Percentiles rank a stretch among this genome's conserved stretches.
Evolutionary conservation across 1,140 invertebrate genomes (phyloP).

Genomic region (Coelopa frigida): DNA sequence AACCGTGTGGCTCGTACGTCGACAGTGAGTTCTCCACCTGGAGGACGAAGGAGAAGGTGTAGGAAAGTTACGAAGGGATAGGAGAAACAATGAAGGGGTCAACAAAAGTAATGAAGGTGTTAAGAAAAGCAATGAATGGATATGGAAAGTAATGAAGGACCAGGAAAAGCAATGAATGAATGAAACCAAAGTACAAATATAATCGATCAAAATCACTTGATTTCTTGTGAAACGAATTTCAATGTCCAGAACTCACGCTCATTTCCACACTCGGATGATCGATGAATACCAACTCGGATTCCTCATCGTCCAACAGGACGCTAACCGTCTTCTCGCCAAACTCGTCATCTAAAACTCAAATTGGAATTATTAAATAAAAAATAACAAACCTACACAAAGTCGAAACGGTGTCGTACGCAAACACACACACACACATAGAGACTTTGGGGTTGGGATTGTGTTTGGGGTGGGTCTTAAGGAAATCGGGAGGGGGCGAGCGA

Average conservation of each 20-base stretch:
- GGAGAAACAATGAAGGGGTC: too few relatives aligned
- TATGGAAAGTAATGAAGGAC: not conserved
- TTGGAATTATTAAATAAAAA: conserved; percentile 32
- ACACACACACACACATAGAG: not conserved
- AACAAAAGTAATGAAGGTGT: not conserved
- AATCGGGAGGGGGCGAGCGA: not conserved
- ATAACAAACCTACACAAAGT: not conserved
- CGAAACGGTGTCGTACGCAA: not conserved
- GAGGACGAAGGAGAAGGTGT: too few relatives aligned
- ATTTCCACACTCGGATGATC: conserved; percentile 80
- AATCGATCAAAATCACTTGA: too few relatives aligned
- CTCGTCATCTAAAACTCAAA: conserved; percentile 72
- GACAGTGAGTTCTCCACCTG: conserved; percentile 77
- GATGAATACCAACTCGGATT: conserved; percentile 85
- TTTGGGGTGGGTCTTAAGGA: not conserved
- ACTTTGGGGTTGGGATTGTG: not conserved
- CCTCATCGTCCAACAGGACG: conserved; percentile 79
- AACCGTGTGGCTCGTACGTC: conserved; percentile 84
- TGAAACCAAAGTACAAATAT: too few relatives aligned
- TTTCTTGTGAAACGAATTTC: too few relatives aligned
- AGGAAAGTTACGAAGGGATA: too few relatives aligned
- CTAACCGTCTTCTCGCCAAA: conserved; percentile 87
- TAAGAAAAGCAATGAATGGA: not conserved
- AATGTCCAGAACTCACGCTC: conserved; percentile 73
- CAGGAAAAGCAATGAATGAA: not conserved